These are phyloP conservation scores for Apodemus speciosus DNA, from an alignment of 2,113 vertebrate species.

Conservation along the genomic window DNA sequence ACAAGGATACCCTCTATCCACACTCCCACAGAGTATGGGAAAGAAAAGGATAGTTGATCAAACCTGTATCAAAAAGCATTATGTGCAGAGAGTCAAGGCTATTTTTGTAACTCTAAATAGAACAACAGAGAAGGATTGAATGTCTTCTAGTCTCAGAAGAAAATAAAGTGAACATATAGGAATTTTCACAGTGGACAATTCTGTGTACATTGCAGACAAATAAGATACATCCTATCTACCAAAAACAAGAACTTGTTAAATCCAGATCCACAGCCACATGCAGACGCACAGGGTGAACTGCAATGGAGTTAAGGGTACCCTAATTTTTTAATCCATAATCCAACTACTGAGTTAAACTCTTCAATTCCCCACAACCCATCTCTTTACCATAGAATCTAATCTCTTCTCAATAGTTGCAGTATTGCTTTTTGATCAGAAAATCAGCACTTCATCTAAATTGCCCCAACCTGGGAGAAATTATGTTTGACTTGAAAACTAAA, in stretches of 20 bases:
- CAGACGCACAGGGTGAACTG: background rate
- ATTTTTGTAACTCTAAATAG: background rate
- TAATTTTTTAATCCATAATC: background rate
- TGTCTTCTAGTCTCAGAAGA: background rate
- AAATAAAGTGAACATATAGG: background rate
- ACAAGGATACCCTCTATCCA: background rate
- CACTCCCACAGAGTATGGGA: too few species aligned
- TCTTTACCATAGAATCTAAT: background rate
- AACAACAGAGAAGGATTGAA: background rate
- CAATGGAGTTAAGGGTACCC: background rate
- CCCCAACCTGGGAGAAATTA: background rate
- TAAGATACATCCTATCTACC: background rate
- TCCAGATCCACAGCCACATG: background rate
- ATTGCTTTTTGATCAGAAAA: background rate
- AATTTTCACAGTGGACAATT: background rate
- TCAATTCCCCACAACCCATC: background rate
- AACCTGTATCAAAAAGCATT: background rate
- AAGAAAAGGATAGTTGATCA: background rate
- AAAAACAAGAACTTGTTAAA: background rate
- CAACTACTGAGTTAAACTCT: background rate
- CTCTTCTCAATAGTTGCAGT: background rate
- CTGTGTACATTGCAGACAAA: background rate
- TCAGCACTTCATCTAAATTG: background rate
- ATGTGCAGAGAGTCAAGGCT: background rate
- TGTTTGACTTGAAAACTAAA: background rate